These are phyloP conservation scores for Epizoanthus fatuus DNA, from an alignment of 92 coral and sea anemone genomes.

Conservation along the genomic window DNA sequence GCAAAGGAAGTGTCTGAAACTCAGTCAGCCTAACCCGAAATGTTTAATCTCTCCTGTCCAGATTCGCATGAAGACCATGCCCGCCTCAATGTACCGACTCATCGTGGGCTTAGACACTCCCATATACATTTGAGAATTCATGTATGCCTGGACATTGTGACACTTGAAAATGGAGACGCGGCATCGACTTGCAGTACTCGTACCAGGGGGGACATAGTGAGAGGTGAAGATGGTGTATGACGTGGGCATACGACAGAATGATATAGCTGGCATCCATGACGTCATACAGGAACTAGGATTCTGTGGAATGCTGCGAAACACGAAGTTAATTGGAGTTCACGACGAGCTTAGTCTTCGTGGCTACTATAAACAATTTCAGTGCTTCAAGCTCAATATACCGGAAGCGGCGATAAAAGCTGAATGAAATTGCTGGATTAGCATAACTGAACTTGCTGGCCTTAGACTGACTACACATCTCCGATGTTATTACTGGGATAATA, in stretches of 20 bases:
- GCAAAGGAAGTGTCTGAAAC: not conserved
- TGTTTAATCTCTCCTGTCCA: constrained; percentile 26
- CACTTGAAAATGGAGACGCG: not conserved
- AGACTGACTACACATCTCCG: not conserved
- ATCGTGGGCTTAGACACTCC: constrained; percentile 96
- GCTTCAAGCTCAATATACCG: not conserved
- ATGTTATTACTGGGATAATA: not conserved
- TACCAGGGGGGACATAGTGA: not conserved
- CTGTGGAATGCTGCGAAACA: not conserved
- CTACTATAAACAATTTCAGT: not conserved
- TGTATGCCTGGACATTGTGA: constrained; percentile 4
- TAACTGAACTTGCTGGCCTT: not conserved
- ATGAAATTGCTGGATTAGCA: constrained; percentile 6
- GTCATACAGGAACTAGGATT: not conserved
- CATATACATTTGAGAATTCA: constrained; percentile 74
- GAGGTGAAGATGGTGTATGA: too few species aligned
- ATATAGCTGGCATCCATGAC: not conserved
- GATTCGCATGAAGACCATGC: constrained; percentile 99
- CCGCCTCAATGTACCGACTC: constrained; percentile 96
- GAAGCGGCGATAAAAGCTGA: not conserved
- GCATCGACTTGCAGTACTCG: not conserved
- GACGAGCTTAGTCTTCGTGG: not conserved
- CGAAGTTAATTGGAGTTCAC: not conserved
- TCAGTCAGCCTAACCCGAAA: not conserved
- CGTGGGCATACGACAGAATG: not conserved